Evolutionary conservation across 1,140 invertebrate species (phyloP).

Genomic region (Magallana ariakensis): DNA sequence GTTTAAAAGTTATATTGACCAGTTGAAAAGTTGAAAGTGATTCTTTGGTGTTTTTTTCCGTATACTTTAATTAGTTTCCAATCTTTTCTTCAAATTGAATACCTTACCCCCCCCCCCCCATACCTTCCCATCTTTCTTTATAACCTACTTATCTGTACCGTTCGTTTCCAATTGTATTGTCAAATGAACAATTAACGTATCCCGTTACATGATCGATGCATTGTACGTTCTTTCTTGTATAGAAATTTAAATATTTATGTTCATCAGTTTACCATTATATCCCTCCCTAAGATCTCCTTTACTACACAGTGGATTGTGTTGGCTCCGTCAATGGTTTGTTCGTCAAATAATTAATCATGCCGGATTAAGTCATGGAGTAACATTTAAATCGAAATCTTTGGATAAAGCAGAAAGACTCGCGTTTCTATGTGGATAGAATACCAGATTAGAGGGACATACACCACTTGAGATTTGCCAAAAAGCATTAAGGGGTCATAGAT

Average conservation of each 20-base stretch:
- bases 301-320: background rate
- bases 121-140: background rate
- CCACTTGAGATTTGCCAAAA: conserved; percentile 10
- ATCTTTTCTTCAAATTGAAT: background rate
- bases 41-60: no score
- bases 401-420: background rate
- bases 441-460: conserved; percentile 12
- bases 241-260: conserved; percentile 30
- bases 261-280: conserved; percentile 16
- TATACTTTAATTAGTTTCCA: background rate
- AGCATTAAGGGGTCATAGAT: no score
- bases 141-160: background rate
- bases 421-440: conserved; percentile 14
- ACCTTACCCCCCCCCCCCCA: background rate
- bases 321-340: background rate
- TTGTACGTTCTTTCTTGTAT: conserved; percentile 5
- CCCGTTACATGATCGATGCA: background rate
- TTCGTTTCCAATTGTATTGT: background rate
- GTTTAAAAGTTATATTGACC: no score
- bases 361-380: conserved; percentile 24
- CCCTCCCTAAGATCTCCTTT: background rate
- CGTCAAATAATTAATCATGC: conserved; percentile 19
- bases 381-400: conserved; percentile 24
- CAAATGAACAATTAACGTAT: background rate
- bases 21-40: no score